These are phyloP conservation scores for Lucilia cuprina DNA, from an alignment of 1,140 invertebrate genomes.

Conservation along the genomic window DNA sequence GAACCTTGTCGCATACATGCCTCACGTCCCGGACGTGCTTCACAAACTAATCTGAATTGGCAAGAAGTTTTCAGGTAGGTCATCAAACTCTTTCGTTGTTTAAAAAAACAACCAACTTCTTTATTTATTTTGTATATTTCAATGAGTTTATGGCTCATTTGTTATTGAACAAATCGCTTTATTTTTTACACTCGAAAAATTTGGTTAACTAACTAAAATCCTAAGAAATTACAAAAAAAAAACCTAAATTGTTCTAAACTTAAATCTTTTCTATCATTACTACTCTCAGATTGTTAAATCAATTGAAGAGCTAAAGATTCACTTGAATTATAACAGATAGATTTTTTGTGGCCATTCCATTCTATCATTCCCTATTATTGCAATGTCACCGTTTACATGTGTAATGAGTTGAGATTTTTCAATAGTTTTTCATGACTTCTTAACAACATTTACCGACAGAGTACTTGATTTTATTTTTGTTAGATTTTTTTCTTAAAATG, in stretches of 20 bases:
- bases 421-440: background rate
- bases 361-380: background rate
- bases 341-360: too few species aligned
- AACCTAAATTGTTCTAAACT: too few species aligned
- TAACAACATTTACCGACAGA: background rate
- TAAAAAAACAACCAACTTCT: background rate
- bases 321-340: too few species aligned
- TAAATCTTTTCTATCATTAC: too few species aligned
- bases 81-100: background rate
- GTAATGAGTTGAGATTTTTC: conserved; percentile 22
- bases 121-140: background rate
- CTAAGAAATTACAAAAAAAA: too few species aligned
- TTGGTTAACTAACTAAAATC: too few species aligned
- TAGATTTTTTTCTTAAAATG: background rate
- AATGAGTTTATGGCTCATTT: conserved; percentile 23
- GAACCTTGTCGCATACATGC: conserved; percentile 72
- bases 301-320: too few species aligned
- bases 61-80: conserved; percentile 70
- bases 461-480: background rate
- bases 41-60: conserved; percentile 65
- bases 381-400: conserved; percentile 6
- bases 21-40: conserved; percentile 50
- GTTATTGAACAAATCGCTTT: conserved; percentile 7
- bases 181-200: background rate
- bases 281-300: too few species aligned